Base-by-base conservation (phyloP, 2,888 invertebrate species). In the Spodoptera littoralis region DNA sequence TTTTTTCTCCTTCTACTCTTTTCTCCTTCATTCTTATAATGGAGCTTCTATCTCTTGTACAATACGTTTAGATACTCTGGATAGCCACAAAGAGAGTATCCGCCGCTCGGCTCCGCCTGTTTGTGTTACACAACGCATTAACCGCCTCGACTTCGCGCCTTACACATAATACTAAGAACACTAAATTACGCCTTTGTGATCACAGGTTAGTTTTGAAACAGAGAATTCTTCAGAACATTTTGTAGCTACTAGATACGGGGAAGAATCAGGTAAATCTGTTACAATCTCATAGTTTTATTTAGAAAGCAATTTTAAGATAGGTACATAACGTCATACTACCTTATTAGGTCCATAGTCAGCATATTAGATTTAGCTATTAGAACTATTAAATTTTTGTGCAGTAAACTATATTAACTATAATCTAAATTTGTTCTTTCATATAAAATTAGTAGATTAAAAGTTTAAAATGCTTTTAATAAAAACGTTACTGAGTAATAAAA, bases 151-250 rank as follows among this genome's bases (percentile, higher is more conserved):
- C 78, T 81, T 79, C 73, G 79, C 76, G 74, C 65, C 70, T 69
- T 65, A 69, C 78, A 78, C 80, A 72, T 75, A 73, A 82, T 90
- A 89, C 89, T 89, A 87, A 90, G 89, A 89, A 90, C 90, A 86
- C 87, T 89, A 85, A 83, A 83, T 86, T 87, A 86, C 84, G 86
- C 84, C 82, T 84, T 82, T 82, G 84, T 84, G 68, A 62, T 54
- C 56, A 69, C 63, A 88, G 89, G 78, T 54, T 69, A 83, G 55
- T 27, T 59, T 3, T 0, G 0, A 0, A 36, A 44, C 68, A 84
- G 84, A 85, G 79, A 76, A 13, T 54, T 24, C 36, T 22, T 27
- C 1, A 41, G 11, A 13, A 36, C 36, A 2, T 9, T 36, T 36
- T 36, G 36, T 36, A 6, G 36, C 8, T 36, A 9, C 6, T 8